A percentile compares a stretch with the other conserved stretches of the same genome.
Conservation (phyloP, 1,140 invertebrate species). For the Hylyphantes graminicola region DNA sequence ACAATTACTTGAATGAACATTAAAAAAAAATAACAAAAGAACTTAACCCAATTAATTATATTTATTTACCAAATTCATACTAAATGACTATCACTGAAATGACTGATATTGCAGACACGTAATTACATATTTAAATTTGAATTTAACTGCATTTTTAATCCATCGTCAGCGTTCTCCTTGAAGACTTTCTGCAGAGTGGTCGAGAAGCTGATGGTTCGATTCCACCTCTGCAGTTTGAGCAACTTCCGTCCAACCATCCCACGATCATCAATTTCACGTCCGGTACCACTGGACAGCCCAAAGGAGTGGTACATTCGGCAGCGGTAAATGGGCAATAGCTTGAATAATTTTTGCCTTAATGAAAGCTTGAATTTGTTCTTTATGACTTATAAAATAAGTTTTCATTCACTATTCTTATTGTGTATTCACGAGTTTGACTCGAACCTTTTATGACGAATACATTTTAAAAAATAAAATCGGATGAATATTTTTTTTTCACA, state of each 20-base stretch:
- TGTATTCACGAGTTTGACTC: no score
- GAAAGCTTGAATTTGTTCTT: no score
- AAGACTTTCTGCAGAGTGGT: constrained; percentile 66
- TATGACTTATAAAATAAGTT: no score
- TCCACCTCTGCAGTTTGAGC: constrained; percentile 69
- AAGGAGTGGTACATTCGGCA: constrained; percentile 75
- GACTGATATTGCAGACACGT: background rate
- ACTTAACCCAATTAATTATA: background rate
- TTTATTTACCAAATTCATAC: no score
- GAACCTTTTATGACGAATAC: no score
- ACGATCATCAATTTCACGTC: constrained; percentile 75
- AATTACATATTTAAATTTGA: background rate
- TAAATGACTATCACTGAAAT: background rate
- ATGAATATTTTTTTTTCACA: no score
- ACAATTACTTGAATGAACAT: no score
- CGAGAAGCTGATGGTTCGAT: constrained; percentile 61
- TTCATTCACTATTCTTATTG: no score
- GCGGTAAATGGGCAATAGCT: background rate
- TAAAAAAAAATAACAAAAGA: no score
- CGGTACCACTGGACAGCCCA: constrained; percentile 75
- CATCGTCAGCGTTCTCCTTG: constrained; percentile 51
- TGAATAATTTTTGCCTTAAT: background rate
- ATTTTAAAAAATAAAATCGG: no score
- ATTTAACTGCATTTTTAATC: background rate
- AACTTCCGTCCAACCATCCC: constrained; percentile 74